A percentile compares a stretch with the other conserved stretches of the same genome.
These are phyloP conservation scores for Hybos culiciformis DNA, from an alignment of 2,888 invertebrate genomes.

Conservation along the genomic window DNA sequence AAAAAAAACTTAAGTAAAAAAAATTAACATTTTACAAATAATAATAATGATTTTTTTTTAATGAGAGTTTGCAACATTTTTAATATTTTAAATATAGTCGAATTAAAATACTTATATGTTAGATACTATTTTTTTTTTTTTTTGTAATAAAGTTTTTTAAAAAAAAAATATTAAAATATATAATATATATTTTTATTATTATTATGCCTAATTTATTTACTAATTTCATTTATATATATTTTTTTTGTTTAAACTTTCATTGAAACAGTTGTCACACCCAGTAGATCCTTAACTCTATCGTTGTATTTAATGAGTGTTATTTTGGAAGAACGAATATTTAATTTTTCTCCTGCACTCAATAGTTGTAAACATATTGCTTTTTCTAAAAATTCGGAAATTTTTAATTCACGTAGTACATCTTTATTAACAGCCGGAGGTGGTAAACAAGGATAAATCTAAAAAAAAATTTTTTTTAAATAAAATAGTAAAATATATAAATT, in stretches of 20 bases:
- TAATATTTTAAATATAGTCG: too few species aligned
- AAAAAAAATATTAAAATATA: too few species aligned
- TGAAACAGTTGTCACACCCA: constrained; percentile 65
- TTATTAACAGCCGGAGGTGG: constrained; percentile 22
- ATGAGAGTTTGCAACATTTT: too few species aligned
- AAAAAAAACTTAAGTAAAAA: too few species aligned
- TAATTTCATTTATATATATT: too few species aligned
- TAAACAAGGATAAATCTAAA: constrained; percentile 31
- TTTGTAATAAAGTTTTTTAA: too few species aligned
- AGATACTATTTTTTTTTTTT: too few species aligned
- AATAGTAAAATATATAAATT: background rate
- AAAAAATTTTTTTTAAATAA: constrained; percentile 3
- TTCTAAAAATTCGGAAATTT: constrained; percentile 67
- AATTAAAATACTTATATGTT: too few species aligned
- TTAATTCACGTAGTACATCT: constrained; percentile 49
- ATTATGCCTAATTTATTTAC: too few species aligned
- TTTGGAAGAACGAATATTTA: constrained; percentile 67
- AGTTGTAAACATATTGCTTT: constrained; percentile 68
- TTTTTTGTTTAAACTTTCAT: constrained; percentile 51
- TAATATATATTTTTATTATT: too few species aligned
- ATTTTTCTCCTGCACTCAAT: constrained; percentile 61
- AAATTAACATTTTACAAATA: too few species aligned
- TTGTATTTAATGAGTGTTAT: constrained; percentile 72
- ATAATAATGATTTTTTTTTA: too few species aligned
- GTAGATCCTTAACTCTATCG: constrained; percentile 65